These are phyloP conservation scores for Chaetorhynchus papuensis DNA, from an alignment of 2,113 vertebrate species.

Conservation along the genomic window DNA sequence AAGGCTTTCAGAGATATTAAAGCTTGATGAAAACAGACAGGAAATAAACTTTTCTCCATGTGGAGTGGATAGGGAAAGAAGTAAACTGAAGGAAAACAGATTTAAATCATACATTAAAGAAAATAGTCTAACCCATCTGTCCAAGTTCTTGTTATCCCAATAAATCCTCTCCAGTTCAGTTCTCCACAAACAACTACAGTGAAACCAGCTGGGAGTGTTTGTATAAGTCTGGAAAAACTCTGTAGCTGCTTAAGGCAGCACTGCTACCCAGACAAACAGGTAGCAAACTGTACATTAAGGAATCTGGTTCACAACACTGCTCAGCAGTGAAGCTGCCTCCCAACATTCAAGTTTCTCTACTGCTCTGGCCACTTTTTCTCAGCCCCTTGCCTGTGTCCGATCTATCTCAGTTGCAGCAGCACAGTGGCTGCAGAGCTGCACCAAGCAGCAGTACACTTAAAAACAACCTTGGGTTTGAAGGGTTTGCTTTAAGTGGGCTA, in stretches of 20 bases:
- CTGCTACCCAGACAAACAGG: not conserved
- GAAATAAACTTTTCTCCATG: slow-evolving; percentile 1
- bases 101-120: slow-evolving; percentile 4
- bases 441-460: not conserved
- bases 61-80: not conserved
- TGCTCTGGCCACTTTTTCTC: not conserved
- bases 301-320: not conserved
- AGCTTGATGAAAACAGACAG: slow-evolving; percentile 7
- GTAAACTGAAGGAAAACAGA: not conserved
- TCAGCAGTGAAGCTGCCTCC: not conserved
- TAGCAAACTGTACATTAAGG: not conserved
- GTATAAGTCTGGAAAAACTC: not conserved
- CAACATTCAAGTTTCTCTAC: rapidly evolving
- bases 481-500: not conserved
- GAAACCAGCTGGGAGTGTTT: not conserved
- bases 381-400: not conserved
- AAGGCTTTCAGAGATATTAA: slow-evolving; percentile 21
- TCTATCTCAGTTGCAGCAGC: not conserved
- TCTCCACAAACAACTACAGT: not conserved
- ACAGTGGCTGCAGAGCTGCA: not conserved
- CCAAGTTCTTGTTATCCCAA: not conserved
- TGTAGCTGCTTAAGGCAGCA: not conserved
- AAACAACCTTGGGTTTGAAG: not conserved
- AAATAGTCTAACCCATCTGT: not conserved
- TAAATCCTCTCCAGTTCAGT: not conserved